Percentiles rank a stretch among this genome's conserved stretches.
These are phyloP conservation scores for Helarctos malayanus DNA, from an alignment of 2,797 vertebrate genomes.

Conservation along the genomic window DNA sequence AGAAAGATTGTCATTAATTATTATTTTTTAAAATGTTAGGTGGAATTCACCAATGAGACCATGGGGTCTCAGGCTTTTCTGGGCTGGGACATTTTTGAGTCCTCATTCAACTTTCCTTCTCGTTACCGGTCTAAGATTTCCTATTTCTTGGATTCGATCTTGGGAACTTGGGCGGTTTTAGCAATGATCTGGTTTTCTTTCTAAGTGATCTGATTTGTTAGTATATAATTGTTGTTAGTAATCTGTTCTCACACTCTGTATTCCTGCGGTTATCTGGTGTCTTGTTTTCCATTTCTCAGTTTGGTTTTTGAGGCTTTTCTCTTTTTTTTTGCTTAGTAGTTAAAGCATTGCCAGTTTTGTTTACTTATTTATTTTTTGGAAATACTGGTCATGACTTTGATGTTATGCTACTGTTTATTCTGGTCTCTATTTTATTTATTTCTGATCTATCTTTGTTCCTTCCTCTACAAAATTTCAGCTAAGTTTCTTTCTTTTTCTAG, in stretches of 20 bases:
- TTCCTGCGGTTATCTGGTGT: neutral
- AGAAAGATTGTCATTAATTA: neutral
- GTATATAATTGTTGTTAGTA: neutral
- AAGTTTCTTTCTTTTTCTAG: neutral
- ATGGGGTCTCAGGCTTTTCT: neutral
- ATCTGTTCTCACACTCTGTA: neutral
- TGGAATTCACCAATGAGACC: neutral
- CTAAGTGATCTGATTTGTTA: neutral
- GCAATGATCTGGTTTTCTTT: neutral
- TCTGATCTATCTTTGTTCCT: neutral
- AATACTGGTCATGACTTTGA: neutral
- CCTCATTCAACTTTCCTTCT: neutral
- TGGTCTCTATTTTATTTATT: neutral
- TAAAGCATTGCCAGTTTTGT: neutral
- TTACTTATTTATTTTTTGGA: neutral
- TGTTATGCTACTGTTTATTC: neutral
- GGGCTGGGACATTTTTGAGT: neutral
- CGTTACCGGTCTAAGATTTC: neutral
- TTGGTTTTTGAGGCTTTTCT: neutral
- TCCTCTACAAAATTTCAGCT: neutral
- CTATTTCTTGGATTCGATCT: neutral
- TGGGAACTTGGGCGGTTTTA: neutral
- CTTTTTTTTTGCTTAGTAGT: neutral
- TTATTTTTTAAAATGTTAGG: neutral
- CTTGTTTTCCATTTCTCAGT: neutral